These are phyloP conservation scores for Ceriagrion tenellum DNA, from an alignment of 2,888 invertebrate species.

Conservation along the genomic window DNA sequence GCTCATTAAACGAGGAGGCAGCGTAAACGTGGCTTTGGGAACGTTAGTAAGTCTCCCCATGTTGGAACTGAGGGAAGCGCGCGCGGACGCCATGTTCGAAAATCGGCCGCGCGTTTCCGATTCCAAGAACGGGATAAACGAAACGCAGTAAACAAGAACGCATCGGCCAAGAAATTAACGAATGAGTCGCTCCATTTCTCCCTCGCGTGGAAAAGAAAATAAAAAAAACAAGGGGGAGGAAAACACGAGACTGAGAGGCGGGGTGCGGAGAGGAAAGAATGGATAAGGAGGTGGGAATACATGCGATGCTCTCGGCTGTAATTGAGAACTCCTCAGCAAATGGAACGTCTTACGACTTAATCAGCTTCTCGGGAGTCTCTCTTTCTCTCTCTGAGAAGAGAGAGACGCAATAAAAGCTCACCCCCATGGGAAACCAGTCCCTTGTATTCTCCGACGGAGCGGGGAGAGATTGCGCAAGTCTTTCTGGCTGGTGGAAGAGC, in stretches of 20 bases:
- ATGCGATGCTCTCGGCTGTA: background rate
- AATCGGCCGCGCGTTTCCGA: background rate
- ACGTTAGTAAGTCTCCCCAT: too few species aligned
- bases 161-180: background rate
- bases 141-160: background rate
- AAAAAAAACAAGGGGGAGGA: too few species aligned
- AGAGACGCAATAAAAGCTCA: background rate
- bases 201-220: too few species aligned
- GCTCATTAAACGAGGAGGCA: too few species aligned
- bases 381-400: too few species aligned
- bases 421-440: conserved; percentile 1
- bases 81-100: background rate
- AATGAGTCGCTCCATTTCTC: background rate
- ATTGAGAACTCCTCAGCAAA: background rate
- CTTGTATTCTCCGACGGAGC: background rate
- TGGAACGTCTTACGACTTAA: conserved; percentile 9
- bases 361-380: background rate
- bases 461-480: background rate
- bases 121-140: background rate
- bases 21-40: too few species aligned
- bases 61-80: background rate
- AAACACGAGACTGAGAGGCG: too few species aligned
- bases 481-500: background rate
- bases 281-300: background rate
- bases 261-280: too few species aligned